phyloP scores from a whole-genome alignment of 2,113 vertebrate genomes.

The Thamnaconus septentrionalis region DNA sequence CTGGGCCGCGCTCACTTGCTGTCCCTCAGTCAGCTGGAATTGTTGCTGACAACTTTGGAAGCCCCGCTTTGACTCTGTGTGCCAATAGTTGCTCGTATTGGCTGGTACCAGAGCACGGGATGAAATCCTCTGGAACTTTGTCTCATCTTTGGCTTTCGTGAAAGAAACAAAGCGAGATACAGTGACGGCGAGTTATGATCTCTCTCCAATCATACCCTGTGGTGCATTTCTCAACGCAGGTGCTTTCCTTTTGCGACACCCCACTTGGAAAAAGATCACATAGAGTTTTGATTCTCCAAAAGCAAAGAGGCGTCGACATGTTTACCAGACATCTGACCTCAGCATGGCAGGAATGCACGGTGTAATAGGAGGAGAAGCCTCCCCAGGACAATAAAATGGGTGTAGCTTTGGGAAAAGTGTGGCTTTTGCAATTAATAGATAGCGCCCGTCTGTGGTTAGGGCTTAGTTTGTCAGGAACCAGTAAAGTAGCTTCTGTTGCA shows the following conservation, averaged over 20 bases:
- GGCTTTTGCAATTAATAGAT: too few relatives aligned
- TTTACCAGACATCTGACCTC: conserved; percentile 72
- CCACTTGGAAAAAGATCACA: conserved; percentile 63
- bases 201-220: conserved; percentile 16
- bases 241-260: conserved; percentile 43
- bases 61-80: conserved; percentile 9
- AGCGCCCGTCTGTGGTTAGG: too few relatives aligned
- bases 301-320: conserved; percentile 48
- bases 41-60: conserved; percentile 48
- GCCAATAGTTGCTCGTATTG: conserved; percentile 3
- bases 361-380: conserved; percentile 47
- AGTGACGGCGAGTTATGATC: neutral
- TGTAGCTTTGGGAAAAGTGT: neutral
- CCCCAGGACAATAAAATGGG: conserved; percentile 8
- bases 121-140: neutral
- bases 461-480: too few relatives aligned
- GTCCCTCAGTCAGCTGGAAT: conserved; percentile 47
- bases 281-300: conserved; percentile 63
- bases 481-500: too few relatives aligned
- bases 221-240: conserved; percentile 43
- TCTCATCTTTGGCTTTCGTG: conserved; percentile 1
- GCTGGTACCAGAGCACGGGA: conserved; percentile 4
- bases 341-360: conserved; percentile 61
- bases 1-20: conserved; percentile 32
- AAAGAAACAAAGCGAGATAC: neutral